Evolutionary conservation across 2,888 invertebrate genomes (phyloP).

Genomic region (Cryptus viduatorius): DNA sequence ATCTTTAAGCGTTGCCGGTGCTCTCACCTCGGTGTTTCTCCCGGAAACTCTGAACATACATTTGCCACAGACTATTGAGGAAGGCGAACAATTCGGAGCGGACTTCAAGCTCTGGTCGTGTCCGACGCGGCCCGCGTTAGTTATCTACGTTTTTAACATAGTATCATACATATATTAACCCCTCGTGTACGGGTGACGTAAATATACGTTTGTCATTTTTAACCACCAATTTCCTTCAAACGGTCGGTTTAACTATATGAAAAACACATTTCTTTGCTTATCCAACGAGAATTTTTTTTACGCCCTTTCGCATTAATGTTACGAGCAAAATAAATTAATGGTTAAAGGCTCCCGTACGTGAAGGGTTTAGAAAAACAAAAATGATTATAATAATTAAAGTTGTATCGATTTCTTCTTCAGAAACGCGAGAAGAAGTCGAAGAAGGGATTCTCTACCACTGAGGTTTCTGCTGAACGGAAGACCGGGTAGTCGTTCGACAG

Average conservation of each 20-base stretch:
- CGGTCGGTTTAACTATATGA: no score
- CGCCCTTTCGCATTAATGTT: no score
- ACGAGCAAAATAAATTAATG: no score
- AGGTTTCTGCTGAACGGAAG: slow-evolving; percentile 82
- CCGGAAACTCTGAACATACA: slow-evolving; percentile 89
- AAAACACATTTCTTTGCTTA: not conserved
- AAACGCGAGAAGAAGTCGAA: slow-evolving; percentile 65
- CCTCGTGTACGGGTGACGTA: no score
- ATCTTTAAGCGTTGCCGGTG: slow-evolving; percentile 87
- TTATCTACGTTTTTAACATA: slow-evolving; percentile 12
- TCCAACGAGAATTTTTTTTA: no score
- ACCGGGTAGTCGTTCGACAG: slow-evolving; percentile 78
- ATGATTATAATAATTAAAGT: not conserved
- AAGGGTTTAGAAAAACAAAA: not conserved
- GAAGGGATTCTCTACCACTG: slow-evolving; percentile 79
- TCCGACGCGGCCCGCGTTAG: slow-evolving; percentile 83
- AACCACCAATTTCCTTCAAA: no score
- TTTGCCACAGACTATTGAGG: slow-evolving; percentile 88
- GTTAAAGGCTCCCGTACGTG: no score
- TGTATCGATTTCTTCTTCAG: slow-evolving; percentile 45
- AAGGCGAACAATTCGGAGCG: slow-evolving; percentile 88
- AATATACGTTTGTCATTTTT: no score
- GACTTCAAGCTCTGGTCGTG: slow-evolving; percentile 87
- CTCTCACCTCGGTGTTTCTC: slow-evolving; percentile 87
- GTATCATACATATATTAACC: no score